Evolutionary conservation across 2,888 invertebrate species (phyloP).

Genomic region (Syrista parreyssii): DNA sequence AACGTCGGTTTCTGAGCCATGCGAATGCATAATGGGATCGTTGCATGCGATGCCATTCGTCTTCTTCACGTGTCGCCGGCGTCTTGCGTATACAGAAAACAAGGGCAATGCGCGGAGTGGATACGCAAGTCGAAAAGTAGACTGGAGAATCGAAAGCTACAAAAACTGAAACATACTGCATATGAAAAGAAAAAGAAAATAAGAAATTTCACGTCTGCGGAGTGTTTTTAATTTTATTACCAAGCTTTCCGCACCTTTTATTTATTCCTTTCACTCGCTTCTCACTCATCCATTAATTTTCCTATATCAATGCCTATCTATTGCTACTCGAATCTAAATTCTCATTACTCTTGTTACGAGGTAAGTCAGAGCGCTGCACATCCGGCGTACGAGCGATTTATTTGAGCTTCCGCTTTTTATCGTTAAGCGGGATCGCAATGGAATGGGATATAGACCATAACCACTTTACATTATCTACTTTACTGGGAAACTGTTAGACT

Average conservation of each 20-base stretch:
- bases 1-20: not conserved
- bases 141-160: not conserved
- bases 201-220: not conserved
- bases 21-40: not conserved
- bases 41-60: not conserved
- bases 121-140: not conserved
- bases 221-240: not conserved
- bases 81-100: not conserved
- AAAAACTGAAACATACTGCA: not conserved
- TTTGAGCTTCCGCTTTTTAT: slow-evolving; percentile 57
- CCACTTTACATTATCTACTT: slow-evolving; percentile 45
- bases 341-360: slow-evolving; percentile 50
- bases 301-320: not conserved
- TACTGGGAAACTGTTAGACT: not conserved
- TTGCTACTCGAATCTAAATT: slow-evolving; percentile 29
- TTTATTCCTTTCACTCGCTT: not conserved
- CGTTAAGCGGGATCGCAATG: slow-evolving; percentile 46
- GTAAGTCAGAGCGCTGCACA: slow-evolving; percentile 47
- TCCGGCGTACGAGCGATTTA: slow-evolving; percentile 56
- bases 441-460: slow-evolving; percentile 55
- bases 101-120: not conserved
- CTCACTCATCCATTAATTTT: not conserved
- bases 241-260: not conserved
- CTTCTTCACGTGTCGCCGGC: not conserved
- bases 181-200: not conserved